A percentile compares a stretch with the other conserved stretches of the same genome.
Conservation (phyloP, 2,113 vertebrate genomes). For the Gasterosteus aculeatus region DNA sequence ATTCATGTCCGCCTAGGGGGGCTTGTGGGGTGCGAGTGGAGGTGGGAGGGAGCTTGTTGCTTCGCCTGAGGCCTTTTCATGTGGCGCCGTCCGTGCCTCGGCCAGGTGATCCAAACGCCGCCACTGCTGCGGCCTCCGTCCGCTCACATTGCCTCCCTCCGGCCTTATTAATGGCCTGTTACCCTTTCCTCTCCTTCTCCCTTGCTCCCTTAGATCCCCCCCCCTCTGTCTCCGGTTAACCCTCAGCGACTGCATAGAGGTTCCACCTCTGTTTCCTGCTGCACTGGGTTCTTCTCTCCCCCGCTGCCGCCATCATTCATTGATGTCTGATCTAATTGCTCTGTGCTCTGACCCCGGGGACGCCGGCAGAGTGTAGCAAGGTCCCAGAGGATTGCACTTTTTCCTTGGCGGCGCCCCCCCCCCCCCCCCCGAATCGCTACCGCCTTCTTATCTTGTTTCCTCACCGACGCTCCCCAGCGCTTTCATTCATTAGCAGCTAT, state of each 20-base stretch:
- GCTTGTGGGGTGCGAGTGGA: conserved; percentile 36
- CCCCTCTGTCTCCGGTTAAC: conserved; percentile 11
- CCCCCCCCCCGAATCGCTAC: conserved; percentile 41
- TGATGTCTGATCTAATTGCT: conserved; percentile 88
- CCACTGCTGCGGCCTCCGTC: conserved; percentile 10
- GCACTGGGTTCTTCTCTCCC: conserved; percentile 31
- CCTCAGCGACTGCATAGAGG: conserved; percentile 32
- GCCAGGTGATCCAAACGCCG: conserved; percentile 17
- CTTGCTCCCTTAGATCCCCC: conserved; percentile 18
- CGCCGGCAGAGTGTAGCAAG: conserved; percentile 87
- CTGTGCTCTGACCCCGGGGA: conserved; percentile 74
- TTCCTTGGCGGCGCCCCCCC: conserved; percentile 18
- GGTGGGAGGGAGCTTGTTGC: conserved; percentile 53
- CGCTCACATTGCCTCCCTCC: conserved; percentile 26
- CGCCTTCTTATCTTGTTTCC: conserved; percentile 83
- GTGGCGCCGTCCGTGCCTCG: conserved; percentile 24
- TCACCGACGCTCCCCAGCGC: conserved; percentile 69
- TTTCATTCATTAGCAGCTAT: conserved; percentile 81
- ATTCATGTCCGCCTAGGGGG: conserved; percentile 62
- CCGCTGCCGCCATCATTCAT: conserved; percentile 65
- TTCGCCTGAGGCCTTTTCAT: conserved; percentile 55
- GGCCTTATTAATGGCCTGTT: conserved; percentile 17
- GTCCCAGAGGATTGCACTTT: conserved; percentile 83
- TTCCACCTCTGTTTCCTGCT: conserved; percentile 44
- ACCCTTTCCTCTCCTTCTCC: conserved; percentile 15